Conservation (phyloP, 2,888 invertebrate species). For the Autographa gamma region DNA sequence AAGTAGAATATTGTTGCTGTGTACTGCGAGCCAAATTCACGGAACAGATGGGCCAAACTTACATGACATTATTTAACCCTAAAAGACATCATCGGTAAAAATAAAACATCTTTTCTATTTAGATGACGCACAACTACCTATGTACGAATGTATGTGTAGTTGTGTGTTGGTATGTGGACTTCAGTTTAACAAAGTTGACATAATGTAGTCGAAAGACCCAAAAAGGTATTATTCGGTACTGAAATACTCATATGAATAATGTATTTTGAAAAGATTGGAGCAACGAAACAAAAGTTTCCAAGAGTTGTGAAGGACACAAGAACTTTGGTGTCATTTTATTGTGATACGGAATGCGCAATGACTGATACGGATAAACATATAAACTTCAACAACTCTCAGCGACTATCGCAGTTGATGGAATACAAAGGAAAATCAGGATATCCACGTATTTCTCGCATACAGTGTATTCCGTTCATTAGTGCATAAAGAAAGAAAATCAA, state of each 20-base stretch:
- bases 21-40: slow-evolving; percentile 17
- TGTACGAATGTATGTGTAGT: background rate
- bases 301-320: slow-evolving; percentile 23
- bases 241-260: slow-evolving; percentile 53
- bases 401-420: slow-evolving; percentile 16
- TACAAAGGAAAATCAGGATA: slow-evolving; percentile 24
- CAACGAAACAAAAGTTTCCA: slow-evolving; percentile 45
- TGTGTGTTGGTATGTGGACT: slow-evolving; percentile 9
- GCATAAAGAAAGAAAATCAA: slow-evolving; percentile 41
- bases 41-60: slow-evolving; percentile 10
- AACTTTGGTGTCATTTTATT: slow-evolving; percentile 50
- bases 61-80: slow-evolving; percentile 22
- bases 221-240: slow-evolving; percentile 26
- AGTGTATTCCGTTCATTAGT: slow-evolving; percentile 19
- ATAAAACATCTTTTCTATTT: slow-evolving; percentile 1
- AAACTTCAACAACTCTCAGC: background rate
- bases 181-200: slow-evolving; percentile 17
- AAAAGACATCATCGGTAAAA: slow-evolving; percentile 10
- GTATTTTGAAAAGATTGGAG: slow-evolving; percentile 48
- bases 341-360: background rate
- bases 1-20: slow-evolving; percentile 13
- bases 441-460: slow-evolving; percentile 9
- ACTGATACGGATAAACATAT: slow-evolving; percentile 12
- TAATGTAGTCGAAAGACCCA: slow-evolving; percentile 18
- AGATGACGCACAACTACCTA: background rate